phyloP scores from a whole-genome alignment of 2,797 vertebrate genomes.

The Cirrhinus mrigala region DNA sequence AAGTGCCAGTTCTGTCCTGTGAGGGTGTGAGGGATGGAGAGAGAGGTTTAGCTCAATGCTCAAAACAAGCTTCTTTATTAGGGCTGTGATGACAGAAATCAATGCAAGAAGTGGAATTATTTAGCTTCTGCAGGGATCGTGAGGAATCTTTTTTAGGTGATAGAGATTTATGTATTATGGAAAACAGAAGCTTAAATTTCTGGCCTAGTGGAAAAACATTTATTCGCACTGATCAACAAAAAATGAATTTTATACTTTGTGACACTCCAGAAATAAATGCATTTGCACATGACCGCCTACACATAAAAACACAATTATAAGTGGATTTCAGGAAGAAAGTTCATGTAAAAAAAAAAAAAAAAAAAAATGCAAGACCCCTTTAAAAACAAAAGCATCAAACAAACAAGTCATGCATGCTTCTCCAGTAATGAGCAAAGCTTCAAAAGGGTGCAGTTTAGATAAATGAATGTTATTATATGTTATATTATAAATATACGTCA shows the following conservation, averaged over 20 bases:
- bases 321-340: not conserved
- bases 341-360: too few relatives aligned
- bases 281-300: too few relatives aligned
- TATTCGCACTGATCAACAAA: too few relatives aligned
- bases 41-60: not conserved
- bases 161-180: too few relatives aligned
- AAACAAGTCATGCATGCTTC: not conserved
- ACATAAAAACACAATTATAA: too few relatives aligned
- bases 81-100: not conserved
- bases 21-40: slow-evolving; percentile 49
- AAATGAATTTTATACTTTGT: too few relatives aligned
- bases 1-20: slow-evolving; percentile 79
- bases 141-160: not conserved
- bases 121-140: not conserved
- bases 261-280: too few relatives aligned
- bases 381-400: not conserved
- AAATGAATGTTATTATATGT: not conserved
- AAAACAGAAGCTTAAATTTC: too few relatives aligned
- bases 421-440: slow-evolving; percentile 13
- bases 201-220: too few relatives aligned
- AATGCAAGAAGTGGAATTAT: not conserved
- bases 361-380: not conserved
- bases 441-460: not conserved
- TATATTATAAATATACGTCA: too few relatives aligned
- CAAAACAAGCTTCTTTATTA: not conserved